Evolutionary conservation across 2,888 invertebrate species (phyloP).

Genomic region (Drosophila meridiana): DNA sequence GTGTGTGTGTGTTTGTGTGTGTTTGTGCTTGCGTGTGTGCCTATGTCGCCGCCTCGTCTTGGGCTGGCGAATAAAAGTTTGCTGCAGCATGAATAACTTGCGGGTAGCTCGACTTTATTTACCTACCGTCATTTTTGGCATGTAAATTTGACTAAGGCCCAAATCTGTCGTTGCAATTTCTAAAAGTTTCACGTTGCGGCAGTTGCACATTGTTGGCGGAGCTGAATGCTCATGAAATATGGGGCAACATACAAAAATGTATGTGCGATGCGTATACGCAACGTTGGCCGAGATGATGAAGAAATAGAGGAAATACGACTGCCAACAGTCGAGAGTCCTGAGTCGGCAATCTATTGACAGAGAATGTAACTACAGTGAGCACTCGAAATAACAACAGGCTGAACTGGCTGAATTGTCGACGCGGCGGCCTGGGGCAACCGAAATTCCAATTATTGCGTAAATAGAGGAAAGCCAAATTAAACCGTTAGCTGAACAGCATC

Average conservation of each 20-base stretch:
- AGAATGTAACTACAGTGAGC: neutral
- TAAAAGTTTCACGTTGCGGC: constrained; percentile 58
- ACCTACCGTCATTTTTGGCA: constrained; percentile 8
- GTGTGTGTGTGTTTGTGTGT: neutral
- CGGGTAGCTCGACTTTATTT: constrained; percentile 9
- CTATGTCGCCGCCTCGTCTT: constrained; percentile 37
- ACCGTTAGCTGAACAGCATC: constrained; percentile 24
- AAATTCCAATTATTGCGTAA: constrained; percentile 56
- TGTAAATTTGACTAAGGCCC: constrained; percentile 13
- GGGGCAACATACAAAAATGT: constrained; percentile 15
- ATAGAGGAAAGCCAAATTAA: constrained; percentile 54
- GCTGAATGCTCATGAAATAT: constrained; percentile 49
- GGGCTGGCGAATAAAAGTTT: constrained; percentile 30
- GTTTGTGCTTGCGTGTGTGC: constrained; percentile 31
- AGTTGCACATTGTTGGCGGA: constrained; percentile 56
- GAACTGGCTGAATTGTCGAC: constrained; percentile 5
- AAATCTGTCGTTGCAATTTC: constrained; percentile 65
- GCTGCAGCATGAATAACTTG: constrained; percentile 48
- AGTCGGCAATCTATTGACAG: constrained; percentile 39
- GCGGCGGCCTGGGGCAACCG: neutral
- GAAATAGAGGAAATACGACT: constrained; percentile 11
- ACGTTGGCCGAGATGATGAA: constrained; percentile 7
- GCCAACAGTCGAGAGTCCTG: constrained; percentile 1
- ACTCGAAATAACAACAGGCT: constrained; percentile 33
- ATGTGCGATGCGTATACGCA: constrained; percentile 47